A percentile compares a stretch with the other conserved stretches of the same genome.
Evolutionary conservation across 2,113 vertebrate species (phyloP).

Genomic region (Cyanoderma ruficeps): DNA sequence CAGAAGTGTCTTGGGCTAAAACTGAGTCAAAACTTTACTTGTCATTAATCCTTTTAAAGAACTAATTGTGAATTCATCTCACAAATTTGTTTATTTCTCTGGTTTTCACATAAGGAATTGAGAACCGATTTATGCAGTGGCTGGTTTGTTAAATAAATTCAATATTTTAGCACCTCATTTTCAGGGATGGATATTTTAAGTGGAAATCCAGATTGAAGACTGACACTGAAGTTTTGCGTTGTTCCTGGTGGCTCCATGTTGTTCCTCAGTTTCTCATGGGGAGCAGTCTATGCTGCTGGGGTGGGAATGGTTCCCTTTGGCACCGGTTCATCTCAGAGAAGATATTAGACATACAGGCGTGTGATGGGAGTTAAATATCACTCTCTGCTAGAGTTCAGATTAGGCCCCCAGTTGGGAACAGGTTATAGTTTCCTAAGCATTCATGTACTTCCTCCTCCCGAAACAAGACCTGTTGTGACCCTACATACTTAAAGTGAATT

Average conservation of each 20-base stretch:
- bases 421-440: background rate
- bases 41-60: background rate
- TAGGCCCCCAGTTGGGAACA: background rate
- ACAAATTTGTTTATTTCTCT: slow-evolving; percentile 19
- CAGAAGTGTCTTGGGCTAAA: background rate
- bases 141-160: background rate
- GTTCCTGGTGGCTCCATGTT: background rate
- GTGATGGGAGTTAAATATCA: background rate
- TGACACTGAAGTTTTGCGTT: background rate
- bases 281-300: background rate
- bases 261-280: background rate
- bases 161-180: background rate
- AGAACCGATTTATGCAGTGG: background rate
- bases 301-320: background rate
- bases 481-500: background rate
- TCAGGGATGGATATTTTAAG: background rate
- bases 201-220: background rate
- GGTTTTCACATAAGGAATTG: slow-evolving; percentile 5
- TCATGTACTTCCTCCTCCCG: background rate
- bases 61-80: background rate
- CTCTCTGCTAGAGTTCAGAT: background rate
- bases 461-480: background rate
- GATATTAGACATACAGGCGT: background rate
- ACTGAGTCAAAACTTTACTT: background rate
- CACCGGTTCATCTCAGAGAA: background rate